Conservation (phyloP, 2,113 vertebrate genomes). For the Oncorhynchus nerka region DNA sequence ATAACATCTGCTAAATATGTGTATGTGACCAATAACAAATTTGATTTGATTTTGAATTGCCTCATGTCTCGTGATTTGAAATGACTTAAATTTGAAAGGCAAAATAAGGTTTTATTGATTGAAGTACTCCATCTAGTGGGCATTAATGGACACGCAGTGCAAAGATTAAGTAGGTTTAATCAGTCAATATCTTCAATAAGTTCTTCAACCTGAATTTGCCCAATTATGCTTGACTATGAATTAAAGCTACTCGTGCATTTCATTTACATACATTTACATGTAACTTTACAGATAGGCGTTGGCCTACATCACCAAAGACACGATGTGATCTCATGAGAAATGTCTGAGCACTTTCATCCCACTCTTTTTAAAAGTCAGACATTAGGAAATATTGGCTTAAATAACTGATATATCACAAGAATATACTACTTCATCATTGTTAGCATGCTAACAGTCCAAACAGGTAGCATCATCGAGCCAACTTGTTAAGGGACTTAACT, state of each 20-base stretch:
- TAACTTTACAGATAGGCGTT: background rate
- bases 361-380: too few species aligned
- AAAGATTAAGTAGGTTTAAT: background rate
- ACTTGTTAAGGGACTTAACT: too few species aligned
- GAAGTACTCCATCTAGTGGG: constrained; percentile 20
- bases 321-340: background rate
- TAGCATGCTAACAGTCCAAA: background rate
- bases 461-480: too few species aligned
- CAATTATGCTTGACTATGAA: background rate
- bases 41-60: too few species aligned
- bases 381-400: background rate
- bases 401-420: background rate
- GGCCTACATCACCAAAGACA: background rate
- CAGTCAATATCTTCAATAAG: too few species aligned
- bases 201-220: background rate
- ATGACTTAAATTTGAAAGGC: too few species aligned
- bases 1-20: too few species aligned
- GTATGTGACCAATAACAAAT: too few species aligned
- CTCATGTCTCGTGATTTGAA: too few species aligned
- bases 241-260: background rate
- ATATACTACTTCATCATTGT: background rate
- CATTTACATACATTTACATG: background rate
- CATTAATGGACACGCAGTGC: background rate
- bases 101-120: background rate
- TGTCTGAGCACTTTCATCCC: background rate